These are phyloP conservation scores for Tyria jacobaeae DNA, from an alignment of 2,888 invertebrate genomes.

Conservation along the genomic window DNA sequence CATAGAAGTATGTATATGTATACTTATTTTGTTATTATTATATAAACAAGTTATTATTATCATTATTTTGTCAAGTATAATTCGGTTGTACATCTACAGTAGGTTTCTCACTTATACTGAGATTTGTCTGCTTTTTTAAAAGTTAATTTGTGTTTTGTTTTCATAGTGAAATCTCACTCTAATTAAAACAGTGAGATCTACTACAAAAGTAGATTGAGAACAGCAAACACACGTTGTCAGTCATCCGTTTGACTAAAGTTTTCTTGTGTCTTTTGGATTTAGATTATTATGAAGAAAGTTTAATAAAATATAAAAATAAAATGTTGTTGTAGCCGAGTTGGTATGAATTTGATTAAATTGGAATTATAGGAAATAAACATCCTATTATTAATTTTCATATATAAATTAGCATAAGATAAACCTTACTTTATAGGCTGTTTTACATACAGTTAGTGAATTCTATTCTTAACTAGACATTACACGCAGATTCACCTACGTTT, in stretches of 20 bases:
- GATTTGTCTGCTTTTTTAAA: background rate
- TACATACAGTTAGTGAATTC: background rate
- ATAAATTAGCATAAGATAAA: no score
- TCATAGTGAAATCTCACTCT: background rate
- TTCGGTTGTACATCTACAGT: no score
- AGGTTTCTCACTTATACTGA: background rate
- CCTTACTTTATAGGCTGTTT: no score
- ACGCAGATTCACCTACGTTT: no score
- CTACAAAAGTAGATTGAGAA: slow-evolving; percentile 1
- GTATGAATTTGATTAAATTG: background rate
- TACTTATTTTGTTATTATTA: no score
- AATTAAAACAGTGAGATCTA: slow-evolving; percentile 1
- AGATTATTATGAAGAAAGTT: background rate
- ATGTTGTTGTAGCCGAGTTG: background rate
- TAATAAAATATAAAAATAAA: no score
- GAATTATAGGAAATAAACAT: background rate
- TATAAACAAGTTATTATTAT: no score
- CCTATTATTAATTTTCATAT: no score
- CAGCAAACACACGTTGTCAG: background rate
- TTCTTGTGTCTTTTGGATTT: slow-evolving; percentile 1
- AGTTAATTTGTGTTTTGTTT: background rate
- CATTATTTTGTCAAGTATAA: no score
- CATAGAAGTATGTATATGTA: no score
- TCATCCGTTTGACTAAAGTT: background rate
- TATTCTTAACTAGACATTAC: background rate